These are phyloP conservation scores for Lamprotornis superbus DNA, from an alignment of 2,113 vertebrate species.

Conservation along the genomic window DNA sequence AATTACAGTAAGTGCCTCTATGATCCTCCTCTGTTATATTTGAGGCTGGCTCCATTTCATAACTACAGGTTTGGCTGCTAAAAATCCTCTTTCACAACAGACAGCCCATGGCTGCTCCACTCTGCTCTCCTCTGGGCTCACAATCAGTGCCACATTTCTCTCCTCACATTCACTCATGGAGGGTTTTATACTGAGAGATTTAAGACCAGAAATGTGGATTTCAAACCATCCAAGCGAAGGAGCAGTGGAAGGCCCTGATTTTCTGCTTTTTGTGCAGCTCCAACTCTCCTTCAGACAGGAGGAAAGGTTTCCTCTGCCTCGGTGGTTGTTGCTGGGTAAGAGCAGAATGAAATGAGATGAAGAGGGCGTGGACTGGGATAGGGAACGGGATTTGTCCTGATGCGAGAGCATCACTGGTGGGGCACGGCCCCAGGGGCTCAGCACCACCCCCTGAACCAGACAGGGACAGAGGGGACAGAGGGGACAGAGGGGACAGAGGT, in stretches of 20 bases:
- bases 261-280: background rate
- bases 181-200: background rate
- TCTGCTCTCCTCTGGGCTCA: background rate
- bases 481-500: too few species aligned
- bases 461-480: too few species aligned
- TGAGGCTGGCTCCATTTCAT: constrained; percentile 28
- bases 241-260: background rate
- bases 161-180: accelerated
- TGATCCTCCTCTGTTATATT: constrained; percentile 26
- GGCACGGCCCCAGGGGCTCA: background rate
- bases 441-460: background rate
- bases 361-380: background rate
- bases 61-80: constrained; percentile 26
- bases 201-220: background rate
- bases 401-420: background rate
- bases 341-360: background rate
- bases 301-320: background rate
- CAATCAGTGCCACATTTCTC: accelerated
- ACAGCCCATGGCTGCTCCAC: background rate
- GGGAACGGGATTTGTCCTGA: background rate
- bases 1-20: constrained; percentile 50
- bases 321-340: background rate
- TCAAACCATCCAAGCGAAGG: background rate
- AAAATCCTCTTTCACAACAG: constrained; percentile 44
- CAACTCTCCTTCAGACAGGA: background rate